Percentiles rank a stretch among this genome's conserved stretches.
phyloP scores from a whole-genome alignment of 2,888 invertebrate species.

The Atethmia centrago region DNA sequence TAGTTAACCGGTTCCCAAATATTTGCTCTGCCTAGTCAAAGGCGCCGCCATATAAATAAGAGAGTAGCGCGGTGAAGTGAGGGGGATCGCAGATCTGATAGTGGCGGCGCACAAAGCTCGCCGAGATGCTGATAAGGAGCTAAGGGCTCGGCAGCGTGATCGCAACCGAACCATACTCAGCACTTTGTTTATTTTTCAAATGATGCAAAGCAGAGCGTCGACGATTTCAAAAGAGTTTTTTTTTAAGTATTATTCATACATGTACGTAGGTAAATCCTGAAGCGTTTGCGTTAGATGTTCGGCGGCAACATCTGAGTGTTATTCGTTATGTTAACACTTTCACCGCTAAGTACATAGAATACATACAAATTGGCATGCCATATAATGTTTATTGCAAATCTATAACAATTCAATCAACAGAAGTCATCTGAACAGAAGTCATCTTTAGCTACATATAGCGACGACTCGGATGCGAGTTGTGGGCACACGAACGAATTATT shows the following conservation, averaged over 20 bases:
- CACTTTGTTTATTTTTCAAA: constrained; percentile 77
- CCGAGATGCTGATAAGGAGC: constrained; percentile 81
- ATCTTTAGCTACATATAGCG: too few species aligned
- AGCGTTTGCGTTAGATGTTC: constrained; percentile 21
- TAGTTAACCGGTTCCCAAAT: constrained; percentile 88
- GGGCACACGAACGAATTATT: too few species aligned
- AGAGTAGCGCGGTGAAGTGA: constrained; percentile 73
- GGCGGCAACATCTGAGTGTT: constrained; percentile 33
- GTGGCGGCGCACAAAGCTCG: constrained; percentile 80
- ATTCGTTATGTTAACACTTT: constrained; percentile 40
- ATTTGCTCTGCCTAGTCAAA: constrained; percentile 87
- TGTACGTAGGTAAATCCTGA: constrained; percentile 47
- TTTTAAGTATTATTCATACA: constrained; percentile 32
- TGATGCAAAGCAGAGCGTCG: constrained; percentile 44
- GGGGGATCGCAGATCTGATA: constrained; percentile 84
- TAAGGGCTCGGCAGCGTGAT: constrained; percentile 75
- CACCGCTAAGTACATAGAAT: too few species aligned
- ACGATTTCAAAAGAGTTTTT: constrained; percentile 41
- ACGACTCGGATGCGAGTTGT: too few species aligned
- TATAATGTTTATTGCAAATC: too few species aligned
- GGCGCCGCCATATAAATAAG: constrained; percentile 85
- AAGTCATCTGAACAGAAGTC: too few species aligned
- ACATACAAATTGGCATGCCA: too few species aligned
- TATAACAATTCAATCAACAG: too few species aligned
- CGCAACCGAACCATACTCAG: constrained; percentile 75